phyloP scores from a whole-genome alignment of 2,888 invertebrate species.

The Agrotis puta region DNA sequence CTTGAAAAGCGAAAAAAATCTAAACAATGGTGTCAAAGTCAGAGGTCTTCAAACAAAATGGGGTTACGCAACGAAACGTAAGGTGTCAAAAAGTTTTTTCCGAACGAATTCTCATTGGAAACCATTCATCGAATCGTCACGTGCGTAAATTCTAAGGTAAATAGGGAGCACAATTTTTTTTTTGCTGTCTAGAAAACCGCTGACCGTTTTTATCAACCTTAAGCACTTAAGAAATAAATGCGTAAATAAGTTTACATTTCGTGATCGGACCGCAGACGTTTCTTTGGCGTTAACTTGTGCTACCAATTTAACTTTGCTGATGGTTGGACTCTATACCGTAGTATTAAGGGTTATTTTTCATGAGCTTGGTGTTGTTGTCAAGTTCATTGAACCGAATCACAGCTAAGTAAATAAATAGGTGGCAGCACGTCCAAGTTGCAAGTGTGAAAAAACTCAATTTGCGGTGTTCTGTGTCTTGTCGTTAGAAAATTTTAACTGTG shows the following conservation, averaged over 20 bases:
- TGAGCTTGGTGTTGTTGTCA: constrained; percentile 40
- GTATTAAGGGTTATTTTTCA: constrained; percentile 56
- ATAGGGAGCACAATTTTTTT: constrained; percentile 50
- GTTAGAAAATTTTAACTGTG: constrained; percentile 73
- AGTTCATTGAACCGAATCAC: constrained; percentile 83
- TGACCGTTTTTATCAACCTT: constrained; percentile 35
- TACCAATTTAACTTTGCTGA: constrained; percentile 42
- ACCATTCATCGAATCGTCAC: constrained; percentile 76
- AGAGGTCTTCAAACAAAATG: constrained; percentile 60
- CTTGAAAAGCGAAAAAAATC: constrained; percentile 57
- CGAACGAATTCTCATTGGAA: constrained; percentile 72
- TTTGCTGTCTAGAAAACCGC: constrained; percentile 36
- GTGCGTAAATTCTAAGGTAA: constrained; percentile 75
- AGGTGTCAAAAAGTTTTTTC: constrained; percentile 71
- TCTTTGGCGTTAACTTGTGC: constrained; percentile 44
- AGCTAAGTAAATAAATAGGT: constrained; percentile 85
- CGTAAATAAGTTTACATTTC: constrained; percentile 63
- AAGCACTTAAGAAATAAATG: constrained; percentile 59
- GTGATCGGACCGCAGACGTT: constrained; percentile 47
- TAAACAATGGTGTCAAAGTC: constrained; percentile 71
- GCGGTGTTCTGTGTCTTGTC: constrained; percentile 69
- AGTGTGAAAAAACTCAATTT: constrained; percentile 75
- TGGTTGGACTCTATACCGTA: constrained; percentile 13
- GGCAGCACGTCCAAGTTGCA: constrained; percentile 74
- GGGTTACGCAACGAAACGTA: constrained; percentile 66